These are phyloP conservation scores for Tenebrio molitor DNA, from an alignment of 1,140 invertebrate genomes.

Conservation along the genomic window DNA sequence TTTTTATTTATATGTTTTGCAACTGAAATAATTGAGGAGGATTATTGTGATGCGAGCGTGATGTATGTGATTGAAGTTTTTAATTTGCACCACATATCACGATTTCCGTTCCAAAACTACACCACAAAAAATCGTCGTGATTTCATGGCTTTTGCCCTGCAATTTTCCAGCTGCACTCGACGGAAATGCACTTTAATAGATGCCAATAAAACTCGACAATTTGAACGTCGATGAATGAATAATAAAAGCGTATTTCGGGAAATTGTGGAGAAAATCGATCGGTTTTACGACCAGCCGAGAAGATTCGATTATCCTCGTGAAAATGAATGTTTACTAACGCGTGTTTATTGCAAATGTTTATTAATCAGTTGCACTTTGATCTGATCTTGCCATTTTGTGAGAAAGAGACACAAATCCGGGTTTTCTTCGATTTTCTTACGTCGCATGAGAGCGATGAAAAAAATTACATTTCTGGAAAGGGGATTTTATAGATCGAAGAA, in stretches of 20 bases:
- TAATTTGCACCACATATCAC: conserved; percentile 8
- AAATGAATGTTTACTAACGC: too few relatives aligned
- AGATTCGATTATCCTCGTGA: conserved; percentile 9
- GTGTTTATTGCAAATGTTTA: conserved; percentile 11
- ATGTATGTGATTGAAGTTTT: conserved; percentile 29
- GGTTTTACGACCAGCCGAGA: not conserved
- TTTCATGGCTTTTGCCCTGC: not conserved
- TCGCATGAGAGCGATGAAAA: too few relatives aligned
- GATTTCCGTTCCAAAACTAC: conserved; percentile 4
- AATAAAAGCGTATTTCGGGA: too few relatives aligned
- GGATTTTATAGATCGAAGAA: too few relatives aligned
- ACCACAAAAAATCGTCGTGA: not conserved
- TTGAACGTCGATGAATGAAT: too few relatives aligned
- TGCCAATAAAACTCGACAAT: too few relatives aligned
- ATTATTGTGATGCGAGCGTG: conserved; percentile 13
- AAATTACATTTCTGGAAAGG: too few relatives aligned
- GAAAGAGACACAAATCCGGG: conserved; percentile 24
- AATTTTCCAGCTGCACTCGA: not conserved
- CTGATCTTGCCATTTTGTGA: conserved; percentile 16
- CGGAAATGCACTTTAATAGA: not conserved
- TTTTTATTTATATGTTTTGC: conserved; percentile 39
- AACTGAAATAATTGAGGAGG: conserved; percentile 14
- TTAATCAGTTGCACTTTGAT: conserved; percentile 24
- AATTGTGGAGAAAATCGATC: not conserved
- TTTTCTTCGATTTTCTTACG: too few relatives aligned